phyloP scores from a whole-genome alignment of 2,888 invertebrate species.

The Augiades crinisus region DNA sequence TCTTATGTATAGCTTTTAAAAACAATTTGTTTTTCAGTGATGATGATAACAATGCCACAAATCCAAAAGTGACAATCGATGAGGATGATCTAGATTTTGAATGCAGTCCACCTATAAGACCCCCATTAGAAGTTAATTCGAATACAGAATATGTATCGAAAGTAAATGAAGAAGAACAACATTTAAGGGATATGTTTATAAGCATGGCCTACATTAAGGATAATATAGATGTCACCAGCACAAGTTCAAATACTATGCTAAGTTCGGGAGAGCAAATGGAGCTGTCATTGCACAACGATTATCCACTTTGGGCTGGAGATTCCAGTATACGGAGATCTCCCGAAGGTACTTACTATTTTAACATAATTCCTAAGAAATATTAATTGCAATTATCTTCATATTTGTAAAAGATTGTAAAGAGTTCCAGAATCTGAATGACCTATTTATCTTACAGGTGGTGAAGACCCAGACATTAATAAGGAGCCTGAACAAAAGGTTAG shows the following conservation, averaged over 20 bases:
- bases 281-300: constrained; percentile 53
- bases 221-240: constrained; percentile 38
- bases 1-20: too few species aligned
- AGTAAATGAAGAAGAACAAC: constrained; percentile 34
- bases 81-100: constrained; percentile 88
- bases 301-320: constrained; percentile 83
- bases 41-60: constrained; percentile 82
- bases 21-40: constrained; percentile 77
- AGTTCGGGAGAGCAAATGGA: constrained; percentile 37
- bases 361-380: too few species aligned
- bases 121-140: constrained; percentile 29
- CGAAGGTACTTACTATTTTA: constrained; percentile 81
- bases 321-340: constrained; percentile 88
- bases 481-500: constrained; percentile 56
- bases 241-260: constrained; percentile 25
- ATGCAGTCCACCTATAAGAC: constrained; percentile 38
- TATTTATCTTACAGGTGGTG: constrained; percentile 68
- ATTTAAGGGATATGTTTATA: constrained; percentile 41
- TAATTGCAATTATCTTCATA: too few species aligned
- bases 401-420: too few species aligned
- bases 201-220: constrained; percentile 35
- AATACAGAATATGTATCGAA: constrained; percentile 29
- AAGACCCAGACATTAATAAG: constrained; percentile 63
- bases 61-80: constrained; percentile 91
- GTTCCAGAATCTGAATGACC: too few species aligned